These are phyloP conservation scores for Discoglossus pictus DNA, from an alignment of 2,797 vertebrate genomes.

Conservation along the genomic window DNA sequence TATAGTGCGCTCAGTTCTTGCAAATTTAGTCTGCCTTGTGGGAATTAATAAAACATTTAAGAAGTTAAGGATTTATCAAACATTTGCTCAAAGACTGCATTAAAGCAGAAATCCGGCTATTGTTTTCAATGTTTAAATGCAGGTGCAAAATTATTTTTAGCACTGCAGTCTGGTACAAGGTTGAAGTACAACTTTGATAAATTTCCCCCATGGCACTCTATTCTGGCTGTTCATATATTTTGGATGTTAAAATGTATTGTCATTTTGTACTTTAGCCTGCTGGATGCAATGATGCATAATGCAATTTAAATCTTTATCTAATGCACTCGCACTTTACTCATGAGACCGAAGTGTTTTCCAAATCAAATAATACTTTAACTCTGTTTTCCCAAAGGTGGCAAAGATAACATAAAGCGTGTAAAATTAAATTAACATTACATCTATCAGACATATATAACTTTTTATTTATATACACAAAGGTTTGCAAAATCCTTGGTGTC, in stretches of 20 bases:
- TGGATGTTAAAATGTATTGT: conserved; percentile 49
- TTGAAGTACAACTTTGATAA: conserved; percentile 43
- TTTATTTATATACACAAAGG: background rate
- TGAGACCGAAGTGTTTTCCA: conserved; percentile 48
- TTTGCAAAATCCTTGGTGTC: too few relatives aligned
- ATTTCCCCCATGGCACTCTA: conserved; percentile 45
- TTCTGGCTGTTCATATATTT: conserved; percentile 47
- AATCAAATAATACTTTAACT: conserved; percentile 48
- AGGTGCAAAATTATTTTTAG: conserved; percentile 50
- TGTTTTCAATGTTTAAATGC: conserved; percentile 26
- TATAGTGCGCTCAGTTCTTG: conserved; percentile 8
- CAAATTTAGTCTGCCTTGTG: conserved; percentile 30
- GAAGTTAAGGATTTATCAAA: conserved; percentile 31
- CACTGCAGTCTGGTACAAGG: conserved; percentile 43
- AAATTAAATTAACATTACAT: conserved; percentile 44
- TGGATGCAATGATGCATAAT: conserved; percentile 53
- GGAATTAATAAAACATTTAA: conserved; percentile 43
- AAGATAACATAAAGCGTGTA: conserved; percentile 46
- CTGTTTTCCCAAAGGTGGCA: conserved; percentile 44
- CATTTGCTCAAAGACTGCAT: conserved; percentile 32
- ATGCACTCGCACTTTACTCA: conserved; percentile 49
- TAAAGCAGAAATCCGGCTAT: conserved; percentile 30
- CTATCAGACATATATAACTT: conserved; percentile 2
- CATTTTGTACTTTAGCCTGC: conserved; percentile 52
- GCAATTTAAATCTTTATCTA: conserved; percentile 54